phyloP scores from a whole-genome alignment of 2,888 invertebrate genomes.

The Brenthis daphne region DNA sequence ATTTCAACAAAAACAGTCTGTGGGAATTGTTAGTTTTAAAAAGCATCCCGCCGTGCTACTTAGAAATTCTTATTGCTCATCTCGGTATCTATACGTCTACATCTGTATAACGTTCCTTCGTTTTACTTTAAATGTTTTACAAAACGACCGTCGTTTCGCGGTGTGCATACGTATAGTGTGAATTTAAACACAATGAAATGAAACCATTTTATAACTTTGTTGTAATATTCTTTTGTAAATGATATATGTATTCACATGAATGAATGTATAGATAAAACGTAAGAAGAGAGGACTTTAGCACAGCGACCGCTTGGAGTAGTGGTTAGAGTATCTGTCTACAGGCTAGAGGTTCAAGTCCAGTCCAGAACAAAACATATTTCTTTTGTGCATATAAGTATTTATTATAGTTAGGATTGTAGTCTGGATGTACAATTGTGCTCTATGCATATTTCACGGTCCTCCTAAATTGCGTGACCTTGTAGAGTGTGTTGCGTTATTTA shows the following conservation, averaged over 20 bases:
- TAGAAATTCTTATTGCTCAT: slow-evolving; percentile 40
- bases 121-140: slow-evolving; percentile 37
- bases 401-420: no score
- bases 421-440: no score
- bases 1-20: slow-evolving; percentile 29
- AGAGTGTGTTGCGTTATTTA: no score
- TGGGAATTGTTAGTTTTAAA: slow-evolving; percentile 37
- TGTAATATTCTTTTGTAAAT: neutral
- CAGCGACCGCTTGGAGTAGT: no score
- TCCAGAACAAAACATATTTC: no score
- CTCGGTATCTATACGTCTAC: slow-evolving; percentile 38
- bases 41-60: slow-evolving; percentile 38
- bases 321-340: no score
- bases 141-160: slow-evolving; percentile 35
- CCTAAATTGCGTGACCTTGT: no score
- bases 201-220: slow-evolving; percentile 26
- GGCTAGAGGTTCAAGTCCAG: no score
- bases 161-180: slow-evolving; percentile 45
- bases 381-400: no score
- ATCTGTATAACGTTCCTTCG: slow-evolving; percentile 37
- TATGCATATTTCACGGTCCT: no score
- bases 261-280: no score
- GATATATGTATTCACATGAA: neutral
- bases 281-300: no score
- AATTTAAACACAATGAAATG: slow-evolving; percentile 45